A percentile compares a stretch with the other conserved stretches of the same genome.
phyloP scores from a whole-genome alignment of 2,113 vertebrate species.

The Riparia riparia region DNA sequence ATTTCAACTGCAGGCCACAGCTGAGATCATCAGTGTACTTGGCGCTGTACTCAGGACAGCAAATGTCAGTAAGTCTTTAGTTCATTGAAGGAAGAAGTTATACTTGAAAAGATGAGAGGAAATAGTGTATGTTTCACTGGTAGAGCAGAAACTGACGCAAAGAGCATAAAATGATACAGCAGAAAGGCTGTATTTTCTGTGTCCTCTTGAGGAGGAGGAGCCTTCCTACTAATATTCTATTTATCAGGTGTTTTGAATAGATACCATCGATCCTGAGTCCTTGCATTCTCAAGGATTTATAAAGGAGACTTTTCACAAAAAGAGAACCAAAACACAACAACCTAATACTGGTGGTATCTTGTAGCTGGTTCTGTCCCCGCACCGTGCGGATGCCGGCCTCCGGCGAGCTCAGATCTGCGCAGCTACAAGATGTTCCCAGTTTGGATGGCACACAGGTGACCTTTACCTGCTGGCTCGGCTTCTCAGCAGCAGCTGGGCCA shows the following conservation, averaged over 20 bases:
- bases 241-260: not conserved
- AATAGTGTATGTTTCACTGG: not conserved
- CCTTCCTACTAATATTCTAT: not conserved
- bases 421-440: no score
- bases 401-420: no score
- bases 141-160: not conserved
- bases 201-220: not conserved
- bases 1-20: not conserved
- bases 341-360: not conserved
- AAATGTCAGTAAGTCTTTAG: conserved; percentile 15
- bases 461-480: no score
- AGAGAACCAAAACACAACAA: not conserved
- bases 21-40: conserved; percentile 15
- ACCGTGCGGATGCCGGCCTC: no score
- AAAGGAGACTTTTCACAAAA: not conserved
- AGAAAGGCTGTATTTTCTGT: not conserved
- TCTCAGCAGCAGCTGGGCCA: no score
- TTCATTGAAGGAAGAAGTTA: conserved; percentile 1
- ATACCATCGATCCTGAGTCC: not conserved
- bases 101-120: not conserved
- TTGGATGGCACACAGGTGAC: no score
- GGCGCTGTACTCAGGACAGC: not conserved
- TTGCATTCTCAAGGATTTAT: not conserved
- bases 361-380: no score
- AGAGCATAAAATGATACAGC: not conserved